Evolutionary conservation across 2,113 vertebrate species (phyloP), one percentile per base, ranked within the genome.

Genomic region (Cololabis saira): DNA sequence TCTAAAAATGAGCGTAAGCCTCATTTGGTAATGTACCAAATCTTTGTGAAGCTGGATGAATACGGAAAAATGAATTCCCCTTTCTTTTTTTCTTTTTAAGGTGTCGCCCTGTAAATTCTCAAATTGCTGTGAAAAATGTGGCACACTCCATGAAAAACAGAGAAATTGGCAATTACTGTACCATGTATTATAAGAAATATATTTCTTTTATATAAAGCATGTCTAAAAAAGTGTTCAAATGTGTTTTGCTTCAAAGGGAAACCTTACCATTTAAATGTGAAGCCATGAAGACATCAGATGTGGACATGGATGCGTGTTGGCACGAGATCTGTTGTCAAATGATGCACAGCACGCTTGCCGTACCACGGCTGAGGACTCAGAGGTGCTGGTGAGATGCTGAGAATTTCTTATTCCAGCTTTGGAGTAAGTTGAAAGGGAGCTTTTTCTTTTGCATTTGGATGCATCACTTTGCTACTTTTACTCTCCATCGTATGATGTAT

Each of bases 331-430:
- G 1, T 37, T 37, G 6, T 37, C 33, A 37, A 27, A 11, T 37
- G 33, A 37, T 37, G 33, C 33, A 37, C 6, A 37, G 10, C 6
- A 7, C 10, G 10, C 10, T 37, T 37, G 33, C 24, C 24, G 2
- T 27, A 27, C 3, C 86, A 89, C 85, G 69, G 83, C 70, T 75
- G 71, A 77, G 63, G 79, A 81, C 76, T 68, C 62, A 83, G 75
- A 86, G 85, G 65, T 87, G 83, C 89, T 89, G 87, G 91, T 83
- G 71, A 87, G 84, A 85, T 75, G 24, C 80, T 63, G 33, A 11
- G 33, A 27, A 27, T 22, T 52, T 52, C 22, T 52, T 27, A 27
- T 16, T 16, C 14, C 16, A 14, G 24, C 22, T 27, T 52, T 24
- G 14, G 50, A 16, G 8, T 27, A 27, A 52, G 14, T 15, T 52